Conservation (phyloP, 2,888 invertebrate genomes). For the Andrena camellia region DNA sequence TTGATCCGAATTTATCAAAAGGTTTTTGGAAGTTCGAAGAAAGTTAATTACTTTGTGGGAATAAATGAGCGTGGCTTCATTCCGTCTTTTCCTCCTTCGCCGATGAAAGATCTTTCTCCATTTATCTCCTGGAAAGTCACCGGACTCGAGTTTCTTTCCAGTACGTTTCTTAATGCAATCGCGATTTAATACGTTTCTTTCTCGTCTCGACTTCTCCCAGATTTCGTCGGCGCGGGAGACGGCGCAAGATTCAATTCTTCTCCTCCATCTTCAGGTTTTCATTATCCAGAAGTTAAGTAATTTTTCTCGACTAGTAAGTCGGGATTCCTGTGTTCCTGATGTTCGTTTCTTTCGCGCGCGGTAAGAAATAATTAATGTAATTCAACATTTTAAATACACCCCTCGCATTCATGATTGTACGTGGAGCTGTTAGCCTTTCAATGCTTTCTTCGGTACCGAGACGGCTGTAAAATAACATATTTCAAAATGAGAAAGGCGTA, state of each 20-base stretch:
- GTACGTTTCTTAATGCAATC: constrained; percentile 32
- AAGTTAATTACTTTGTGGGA: constrained; percentile 52
- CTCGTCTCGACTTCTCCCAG: not conserved
- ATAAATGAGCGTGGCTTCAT: constrained; percentile 39
- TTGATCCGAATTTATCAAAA: constrained; percentile 30
- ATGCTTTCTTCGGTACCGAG: not conserved
- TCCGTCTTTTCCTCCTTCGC: constrained; percentile 11
- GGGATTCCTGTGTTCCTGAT: too few relatives aligned
- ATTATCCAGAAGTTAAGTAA: not conserved
- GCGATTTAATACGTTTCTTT: constrained; percentile 42
- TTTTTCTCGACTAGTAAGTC: too few relatives aligned
- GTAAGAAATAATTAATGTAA: constrained; percentile 18
- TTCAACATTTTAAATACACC: constrained; percentile 21
- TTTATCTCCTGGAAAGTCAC: constrained; percentile 45
- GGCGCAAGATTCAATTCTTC: not conserved
- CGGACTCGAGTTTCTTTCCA: constrained; percentile 11
- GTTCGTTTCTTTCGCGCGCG: too few relatives aligned
- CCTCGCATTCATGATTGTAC: not conserved
- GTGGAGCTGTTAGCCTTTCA: not conserved
- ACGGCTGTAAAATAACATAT: not conserved
- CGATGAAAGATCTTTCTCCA: constrained; percentile 36
- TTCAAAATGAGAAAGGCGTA: not conserved
- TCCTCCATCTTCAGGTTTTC: not conserved
- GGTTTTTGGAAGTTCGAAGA: constrained; percentile 38
- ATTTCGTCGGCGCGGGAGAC: not conserved